These are phyloP conservation scores for Silurus glanis DNA, from an alignment of 2,113 vertebrate species.

Conservation along the genomic window DNA sequence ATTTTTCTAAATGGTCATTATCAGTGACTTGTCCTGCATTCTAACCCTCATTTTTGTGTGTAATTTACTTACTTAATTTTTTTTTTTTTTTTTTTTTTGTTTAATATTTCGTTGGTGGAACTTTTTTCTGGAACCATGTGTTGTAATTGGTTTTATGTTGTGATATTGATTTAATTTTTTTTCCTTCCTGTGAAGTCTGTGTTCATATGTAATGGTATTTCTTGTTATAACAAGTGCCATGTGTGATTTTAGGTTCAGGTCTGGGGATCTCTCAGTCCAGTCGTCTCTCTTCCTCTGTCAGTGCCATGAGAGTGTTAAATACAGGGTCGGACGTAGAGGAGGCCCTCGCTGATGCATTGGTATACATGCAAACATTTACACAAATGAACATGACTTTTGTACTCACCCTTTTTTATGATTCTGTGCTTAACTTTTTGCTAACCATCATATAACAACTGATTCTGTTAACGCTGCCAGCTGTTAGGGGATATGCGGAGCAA, in stretches of 20 bases:
- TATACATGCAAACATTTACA: constrained; percentile 59
- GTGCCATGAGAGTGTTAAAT: constrained; percentile 94
- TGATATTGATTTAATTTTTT: not conserved
- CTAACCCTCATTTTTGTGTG: constrained; percentile 23
- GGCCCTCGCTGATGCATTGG: constrained; percentile 94
- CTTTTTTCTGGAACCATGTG: not conserved
- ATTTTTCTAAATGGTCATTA: not conserved
- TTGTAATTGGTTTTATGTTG: constrained; percentile 18
- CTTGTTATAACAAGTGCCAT: not conserved
- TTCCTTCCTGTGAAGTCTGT: not conserved
- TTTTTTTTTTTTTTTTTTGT: not conserved
- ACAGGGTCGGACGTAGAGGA: constrained; percentile 94
- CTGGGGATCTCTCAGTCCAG: constrained; percentile 91
- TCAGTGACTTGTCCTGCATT: constrained; percentile 32
- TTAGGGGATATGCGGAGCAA: constrained; percentile 98
- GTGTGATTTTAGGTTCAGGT: constrained; percentile 73
- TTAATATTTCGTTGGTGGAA: not conserved
- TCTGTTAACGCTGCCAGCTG: constrained; percentile 92
- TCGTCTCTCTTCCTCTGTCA: constrained; percentile 90
- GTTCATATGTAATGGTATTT: not conserved
- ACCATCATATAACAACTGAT: constrained; percentile 64
- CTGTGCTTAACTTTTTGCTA: constrained; percentile 48
- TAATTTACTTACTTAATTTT: not conserved
- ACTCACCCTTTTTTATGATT: not conserved
- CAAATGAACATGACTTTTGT: not conserved